Conservation (phyloP, 2,888 invertebrate genomes). For the Sericinus montela region DNA sequence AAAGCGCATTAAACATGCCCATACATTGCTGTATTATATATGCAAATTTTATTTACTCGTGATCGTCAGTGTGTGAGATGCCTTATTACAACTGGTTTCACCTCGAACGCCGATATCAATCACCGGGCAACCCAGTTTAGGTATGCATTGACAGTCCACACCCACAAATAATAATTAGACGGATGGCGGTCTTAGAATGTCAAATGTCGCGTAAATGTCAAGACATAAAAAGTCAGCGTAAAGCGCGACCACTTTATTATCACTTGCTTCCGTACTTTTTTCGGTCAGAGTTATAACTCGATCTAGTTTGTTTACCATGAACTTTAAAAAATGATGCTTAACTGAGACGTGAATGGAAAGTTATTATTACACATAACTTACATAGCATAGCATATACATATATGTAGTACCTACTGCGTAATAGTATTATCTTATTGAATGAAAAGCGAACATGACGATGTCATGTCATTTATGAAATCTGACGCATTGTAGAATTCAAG, state of each 20-base stretch:
- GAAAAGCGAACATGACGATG: too few species aligned
- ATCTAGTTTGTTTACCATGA: conserved; percentile 13
- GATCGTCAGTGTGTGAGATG: conserved; percentile 30
- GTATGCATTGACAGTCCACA: conserved; percentile 63
- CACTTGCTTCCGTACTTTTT: conserved; percentile 33
- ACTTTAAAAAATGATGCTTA: conserved; percentile 9
- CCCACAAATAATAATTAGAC: conserved; percentile 71
- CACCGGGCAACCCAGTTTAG: conserved; percentile 47
- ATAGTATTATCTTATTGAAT: too few species aligned
- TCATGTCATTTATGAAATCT: too few species aligned
- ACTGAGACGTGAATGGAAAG: not conserved
- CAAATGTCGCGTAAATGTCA: conserved; percentile 75
- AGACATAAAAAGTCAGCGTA: conserved; percentile 51
- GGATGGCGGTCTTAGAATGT: conserved; percentile 60
- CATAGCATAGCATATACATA: not conserved
- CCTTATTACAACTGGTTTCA: conserved; percentile 55
- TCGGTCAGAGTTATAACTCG: conserved; percentile 9
- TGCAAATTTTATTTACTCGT: not conserved
- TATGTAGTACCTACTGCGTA: too few species aligned
- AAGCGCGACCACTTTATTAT: conserved; percentile 32
- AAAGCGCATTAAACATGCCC: too few species aligned
- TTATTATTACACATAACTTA: not conserved
- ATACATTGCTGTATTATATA: too few species aligned
- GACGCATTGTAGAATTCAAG: too few species aligned
- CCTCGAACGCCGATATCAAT: conserved; percentile 43